These are phyloP conservation scores for Choristoneura fumiferana DNA, from an alignment of 1,140 invertebrate genomes.

Conservation along the genomic window DNA sequence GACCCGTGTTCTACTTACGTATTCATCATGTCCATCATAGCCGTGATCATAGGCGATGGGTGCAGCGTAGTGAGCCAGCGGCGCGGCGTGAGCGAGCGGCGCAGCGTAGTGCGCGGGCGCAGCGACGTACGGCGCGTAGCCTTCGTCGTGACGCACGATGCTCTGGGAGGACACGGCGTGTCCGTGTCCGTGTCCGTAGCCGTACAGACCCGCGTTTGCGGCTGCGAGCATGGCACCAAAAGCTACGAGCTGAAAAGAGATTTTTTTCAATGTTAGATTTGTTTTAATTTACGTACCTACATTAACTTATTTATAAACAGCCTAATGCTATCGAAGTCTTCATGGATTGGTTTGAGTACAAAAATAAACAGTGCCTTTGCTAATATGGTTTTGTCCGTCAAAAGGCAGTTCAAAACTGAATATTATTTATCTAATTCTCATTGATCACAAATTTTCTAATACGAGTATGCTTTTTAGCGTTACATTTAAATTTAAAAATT, in stretches of 20 bases:
- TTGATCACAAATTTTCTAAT: too few species aligned
- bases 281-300: too few species aligned
- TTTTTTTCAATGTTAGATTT: background rate
- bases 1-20: too few species aligned
- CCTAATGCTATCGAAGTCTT: too few species aligned
- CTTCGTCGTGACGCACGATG: slow-evolving; percentile 27
- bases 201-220: slow-evolving; percentile 18
- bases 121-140: slow-evolving; percentile 3
- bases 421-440: too few species aligned
- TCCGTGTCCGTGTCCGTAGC: slow-evolving; percentile 13
- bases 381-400: too few species aligned
- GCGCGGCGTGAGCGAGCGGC: slow-evolving; percentile 15
- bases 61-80: slow-evolving; percentile 22
- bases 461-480: too few species aligned
- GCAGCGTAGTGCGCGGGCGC: slow-evolving; percentile 20
- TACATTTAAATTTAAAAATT: too few species aligned
- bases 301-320: too few species aligned
- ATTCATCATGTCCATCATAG: slow-evolving; percentile 28
- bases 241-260: slow-evolving; percentile 19
- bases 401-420: too few species aligned
- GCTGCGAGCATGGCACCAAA: slow-evolving; percentile 21
- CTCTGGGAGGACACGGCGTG: slow-evolving; percentile 31
- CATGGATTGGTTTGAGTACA: too few species aligned
- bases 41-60: slow-evolving; percentile 35
- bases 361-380: too few species aligned